These are phyloP conservation scores for Malaclemys terrapin DNA, from an alignment of 2,113 vertebrate species.

Conservation along the genomic window DNA sequence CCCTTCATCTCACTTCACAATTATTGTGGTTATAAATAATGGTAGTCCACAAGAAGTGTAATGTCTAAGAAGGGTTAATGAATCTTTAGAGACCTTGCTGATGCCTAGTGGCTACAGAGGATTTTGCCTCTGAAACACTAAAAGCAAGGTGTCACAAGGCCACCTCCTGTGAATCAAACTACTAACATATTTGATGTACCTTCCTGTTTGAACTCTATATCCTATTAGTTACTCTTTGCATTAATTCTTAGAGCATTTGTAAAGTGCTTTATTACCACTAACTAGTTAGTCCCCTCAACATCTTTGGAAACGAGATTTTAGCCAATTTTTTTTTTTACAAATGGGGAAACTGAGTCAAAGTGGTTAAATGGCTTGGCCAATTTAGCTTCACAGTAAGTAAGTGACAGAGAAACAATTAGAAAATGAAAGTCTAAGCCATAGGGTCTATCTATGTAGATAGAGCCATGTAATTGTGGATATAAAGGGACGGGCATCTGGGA, in stretches of 20 bases:
- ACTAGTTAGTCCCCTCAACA: not conserved
- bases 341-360: not conserved
- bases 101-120: rapidly evolving
- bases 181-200: not conserved
- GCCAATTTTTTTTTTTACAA: not conserved
- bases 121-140: not conserved
- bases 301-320: not conserved
- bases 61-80: rapidly evolving
- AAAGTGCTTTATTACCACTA: not conserved
- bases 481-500: not conserved
- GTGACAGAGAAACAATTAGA: not conserved
- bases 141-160: not conserved
- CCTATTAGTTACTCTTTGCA: not conserved
- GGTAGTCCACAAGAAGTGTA: not conserved
- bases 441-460: not conserved
- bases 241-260: not conserved
- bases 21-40: not conserved
- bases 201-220: not conserved
- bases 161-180: not conserved
- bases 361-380: not conserved
- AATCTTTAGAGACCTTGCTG: not conserved
- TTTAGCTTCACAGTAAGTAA: not conserved
- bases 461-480: not conserved
- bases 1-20: not conserved
- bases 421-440: not conserved